Conservation (phyloP, 1,140 invertebrate species). For the Marisa cornuarietis region DNA sequence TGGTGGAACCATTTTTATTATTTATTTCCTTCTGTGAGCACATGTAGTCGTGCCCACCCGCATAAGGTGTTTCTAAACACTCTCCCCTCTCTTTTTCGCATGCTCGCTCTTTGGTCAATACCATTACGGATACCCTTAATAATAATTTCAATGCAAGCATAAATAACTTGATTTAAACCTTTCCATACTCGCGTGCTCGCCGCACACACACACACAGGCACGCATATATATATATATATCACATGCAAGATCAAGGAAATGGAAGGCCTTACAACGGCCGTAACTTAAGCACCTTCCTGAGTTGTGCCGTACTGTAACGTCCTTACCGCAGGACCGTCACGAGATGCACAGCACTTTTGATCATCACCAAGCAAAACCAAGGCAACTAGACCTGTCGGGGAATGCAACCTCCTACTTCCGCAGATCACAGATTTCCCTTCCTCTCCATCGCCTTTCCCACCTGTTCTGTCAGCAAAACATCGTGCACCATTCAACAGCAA, state of each 20-base stretch:
- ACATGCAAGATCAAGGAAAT: neutral
- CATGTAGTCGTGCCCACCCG: neutral
- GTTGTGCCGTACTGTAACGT: too few species aligned
- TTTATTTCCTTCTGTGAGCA: too few species aligned
- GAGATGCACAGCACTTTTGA: too few species aligned
- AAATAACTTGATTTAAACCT: neutral
- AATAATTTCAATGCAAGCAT: neutral
- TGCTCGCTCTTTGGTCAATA: neutral
- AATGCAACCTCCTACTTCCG: too few species aligned
- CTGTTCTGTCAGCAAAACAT: neutral
- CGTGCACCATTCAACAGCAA: neutral
- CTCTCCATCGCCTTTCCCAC: too few species aligned
- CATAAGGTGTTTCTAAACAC: neutral
- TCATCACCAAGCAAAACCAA: too few species aligned
- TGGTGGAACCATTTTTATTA: too few species aligned
- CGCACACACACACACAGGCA: neutral
- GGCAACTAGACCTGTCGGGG: too few species aligned
- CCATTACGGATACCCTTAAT: neutral
- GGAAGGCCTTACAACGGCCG: too few species aligned
- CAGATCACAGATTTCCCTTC: too few species aligned
- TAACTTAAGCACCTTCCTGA: too few species aligned
- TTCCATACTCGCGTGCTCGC: neutral
- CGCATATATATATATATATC: neutral
- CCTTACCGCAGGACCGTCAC: too few species aligned
- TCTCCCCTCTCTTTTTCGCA: neutral